Percentiles rank a stretch among this genome's conserved stretches.
These are phyloP conservation scores for Mus pahari DNA, from an alignment of 2,113 vertebrate genomes.

Conservation along the genomic window DNA sequence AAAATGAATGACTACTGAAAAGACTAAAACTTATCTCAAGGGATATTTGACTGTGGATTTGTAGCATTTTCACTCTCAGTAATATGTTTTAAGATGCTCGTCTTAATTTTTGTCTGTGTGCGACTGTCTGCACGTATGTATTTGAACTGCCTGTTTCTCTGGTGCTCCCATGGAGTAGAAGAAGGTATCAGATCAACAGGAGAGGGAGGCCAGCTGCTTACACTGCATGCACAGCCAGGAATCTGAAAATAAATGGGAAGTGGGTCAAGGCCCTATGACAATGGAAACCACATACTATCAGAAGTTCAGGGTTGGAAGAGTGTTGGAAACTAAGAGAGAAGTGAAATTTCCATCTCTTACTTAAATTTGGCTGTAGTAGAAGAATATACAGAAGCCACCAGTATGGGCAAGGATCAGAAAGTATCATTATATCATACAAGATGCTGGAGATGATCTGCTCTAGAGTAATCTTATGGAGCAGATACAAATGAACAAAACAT, in stretches of 20 bases:
- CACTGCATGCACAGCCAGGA: neutral
- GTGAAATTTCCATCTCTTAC: neutral
- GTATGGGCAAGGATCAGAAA: neutral
- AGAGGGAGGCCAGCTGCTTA: neutral
- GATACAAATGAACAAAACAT: neutral
- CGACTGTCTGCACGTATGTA: neutral
- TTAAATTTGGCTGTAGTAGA: neutral
- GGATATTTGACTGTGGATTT: neutral
- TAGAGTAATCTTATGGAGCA: neutral
- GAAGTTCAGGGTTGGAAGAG: neutral
- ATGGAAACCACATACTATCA: neutral
- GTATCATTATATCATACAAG: neutral
- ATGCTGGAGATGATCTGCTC: neutral
- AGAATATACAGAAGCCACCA: neutral
- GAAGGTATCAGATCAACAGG: neutral
- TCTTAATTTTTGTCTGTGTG: neutral
- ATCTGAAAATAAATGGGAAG: neutral
- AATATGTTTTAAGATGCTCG: neutral
- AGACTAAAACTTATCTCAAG: neutral
- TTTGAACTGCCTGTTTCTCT: neutral
- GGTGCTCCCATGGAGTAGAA: neutral
- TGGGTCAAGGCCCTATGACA: neutral
- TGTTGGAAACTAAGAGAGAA: neutral
- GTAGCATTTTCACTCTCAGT: neutral
- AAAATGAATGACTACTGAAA: neutral